phyloP scores from a whole-genome alignment of 2,888 invertebrate genomes.

The Eristalinus aeneus region DNA sequence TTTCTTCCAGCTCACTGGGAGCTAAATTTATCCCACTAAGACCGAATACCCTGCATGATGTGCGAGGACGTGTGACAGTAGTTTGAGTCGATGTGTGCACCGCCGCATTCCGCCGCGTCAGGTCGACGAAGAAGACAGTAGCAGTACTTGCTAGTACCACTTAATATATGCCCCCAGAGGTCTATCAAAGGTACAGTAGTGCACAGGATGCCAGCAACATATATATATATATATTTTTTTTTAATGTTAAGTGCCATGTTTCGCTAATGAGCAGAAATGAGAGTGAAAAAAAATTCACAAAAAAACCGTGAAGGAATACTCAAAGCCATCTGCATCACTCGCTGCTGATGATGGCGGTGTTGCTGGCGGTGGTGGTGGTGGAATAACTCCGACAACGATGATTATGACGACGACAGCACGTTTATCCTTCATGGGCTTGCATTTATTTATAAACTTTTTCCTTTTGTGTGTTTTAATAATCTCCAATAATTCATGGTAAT shows the following conservation, averaged over 20 bases:
- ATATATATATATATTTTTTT: not conserved
- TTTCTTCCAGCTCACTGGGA: constrained; percentile 69
- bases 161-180: constrained; percentile 64
- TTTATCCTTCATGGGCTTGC: constrained; percentile 57
- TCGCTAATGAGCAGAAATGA: constrained; percentile 69
- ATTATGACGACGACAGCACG: constrained; percentile 38
- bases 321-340: constrained; percentile 43
- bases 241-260: constrained; percentile 60
- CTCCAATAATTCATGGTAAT: constrained; percentile 30
- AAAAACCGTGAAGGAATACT: constrained; percentile 24
- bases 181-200: constrained; percentile 59
- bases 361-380: constrained; percentile 18
- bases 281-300: constrained; percentile 44
- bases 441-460: constrained; percentile 47
- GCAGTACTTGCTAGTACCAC: constrained; percentile 65
- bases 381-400: constrained; percentile 14
- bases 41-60: not conserved
- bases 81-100: constrained; percentile 23
- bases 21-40: constrained; percentile 68
- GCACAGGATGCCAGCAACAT: constrained; percentile 34
- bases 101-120: constrained; percentile 46
- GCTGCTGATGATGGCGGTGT: constrained; percentile 4
- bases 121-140: constrained; percentile 58
- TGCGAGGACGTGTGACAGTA: not conserved
- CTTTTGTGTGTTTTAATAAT: constrained; percentile 8